Conservation (phyloP, 2,888 invertebrate genomes). For the Brachynemurus nebulosus region DNA sequence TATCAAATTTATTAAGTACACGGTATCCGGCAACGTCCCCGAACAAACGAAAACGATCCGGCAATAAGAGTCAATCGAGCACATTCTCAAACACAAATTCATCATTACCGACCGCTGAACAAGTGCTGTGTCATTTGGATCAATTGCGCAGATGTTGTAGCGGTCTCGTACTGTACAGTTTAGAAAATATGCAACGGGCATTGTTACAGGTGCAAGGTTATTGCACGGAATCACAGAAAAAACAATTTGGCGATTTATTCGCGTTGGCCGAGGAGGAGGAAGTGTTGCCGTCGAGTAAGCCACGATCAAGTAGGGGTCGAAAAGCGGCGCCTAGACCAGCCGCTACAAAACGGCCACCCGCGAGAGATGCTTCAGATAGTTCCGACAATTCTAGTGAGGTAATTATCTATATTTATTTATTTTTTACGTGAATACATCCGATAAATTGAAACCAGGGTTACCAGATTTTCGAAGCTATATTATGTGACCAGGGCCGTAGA, state of each 20-base stretch:
- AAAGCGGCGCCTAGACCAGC: constrained; percentile 27
- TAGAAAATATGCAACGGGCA: constrained; percentile 84
- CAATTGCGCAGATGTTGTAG: constrained; percentile 68
- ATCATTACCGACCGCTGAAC: constrained; percentile 65
- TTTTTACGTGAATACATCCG: no score
- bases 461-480: no score
- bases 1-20: constrained; percentile 63
- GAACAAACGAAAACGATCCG: constrained; percentile 77
- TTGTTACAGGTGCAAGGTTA: constrained; percentile 77
- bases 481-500: no score
- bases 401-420: constrained; percentile 20
- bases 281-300: constrained; percentile 42
- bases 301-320: constrained; percentile 43
- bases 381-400: constrained; percentile 71
- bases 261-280: constrained; percentile 84
- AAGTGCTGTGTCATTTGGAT: constrained; percentile 85
- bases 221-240: constrained; percentile 77
- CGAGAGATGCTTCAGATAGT: constrained; percentile 49
- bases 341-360: constrained; percentile 30
- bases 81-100: constrained; percentile 28
- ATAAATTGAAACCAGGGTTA: no score
- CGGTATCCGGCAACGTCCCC: constrained; percentile 79
- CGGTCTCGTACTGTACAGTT: constrained; percentile 67
- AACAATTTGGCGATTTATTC: constrained; percentile 82
- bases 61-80: constrained; percentile 48